These are phyloP conservation scores for Drosophila repletoides DNA, from an alignment of 1,140 invertebrate genomes.

Conservation along the genomic window DNA sequence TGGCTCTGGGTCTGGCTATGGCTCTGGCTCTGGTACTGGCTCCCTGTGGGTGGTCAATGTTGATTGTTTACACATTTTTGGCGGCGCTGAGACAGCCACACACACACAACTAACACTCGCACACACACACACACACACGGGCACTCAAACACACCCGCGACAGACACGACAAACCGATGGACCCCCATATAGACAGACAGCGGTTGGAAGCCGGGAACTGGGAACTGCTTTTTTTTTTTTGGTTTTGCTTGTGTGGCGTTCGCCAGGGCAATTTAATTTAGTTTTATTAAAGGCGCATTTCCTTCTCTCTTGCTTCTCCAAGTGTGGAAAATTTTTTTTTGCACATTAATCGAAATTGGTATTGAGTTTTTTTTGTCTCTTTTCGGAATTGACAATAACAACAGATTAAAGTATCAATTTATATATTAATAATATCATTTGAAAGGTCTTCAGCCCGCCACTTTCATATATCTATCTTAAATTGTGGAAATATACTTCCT, in stretches of 20 bases:
- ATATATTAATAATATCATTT: too few species aligned
- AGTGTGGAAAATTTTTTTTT: slow-evolving; percentile 60
- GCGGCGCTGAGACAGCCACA: slow-evolving; percentile 51
- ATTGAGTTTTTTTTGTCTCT: too few species aligned
- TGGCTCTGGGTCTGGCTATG: background rate
- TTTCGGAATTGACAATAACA: too few species aligned
- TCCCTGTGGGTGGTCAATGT: slow-evolving; percentile 60
- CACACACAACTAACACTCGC: slow-evolving; percentile 21
- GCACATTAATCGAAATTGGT: slow-evolving; percentile 29
- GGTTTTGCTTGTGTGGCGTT: slow-evolving; percentile 23
- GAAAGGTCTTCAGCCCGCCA: too few species aligned
- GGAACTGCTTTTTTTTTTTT: slow-evolving; percentile 2
- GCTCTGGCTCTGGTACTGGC: slow-evolving; percentile 1
- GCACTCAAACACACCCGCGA: slow-evolving; percentile 15
- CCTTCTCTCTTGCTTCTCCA: slow-evolving; percentile 28
- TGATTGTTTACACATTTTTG: slow-evolving; percentile 79
- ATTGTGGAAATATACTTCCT: too few species aligned
- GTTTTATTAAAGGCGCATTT: slow-evolving; percentile 69
- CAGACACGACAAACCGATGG: background rate
- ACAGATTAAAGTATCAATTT: slow-evolving; percentile 2
- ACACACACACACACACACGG: slow-evolving; percentile 18
- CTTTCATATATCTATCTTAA: too few species aligned
- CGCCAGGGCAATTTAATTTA: slow-evolving; percentile 48
- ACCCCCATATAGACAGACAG: slow-evolving; percentile 2
- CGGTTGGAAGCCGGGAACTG: too few species aligned